These are phyloP conservation scores for Sesamia inferens DNA, from an alignment of 2,888 invertebrate genomes.

Conservation along the genomic window DNA sequence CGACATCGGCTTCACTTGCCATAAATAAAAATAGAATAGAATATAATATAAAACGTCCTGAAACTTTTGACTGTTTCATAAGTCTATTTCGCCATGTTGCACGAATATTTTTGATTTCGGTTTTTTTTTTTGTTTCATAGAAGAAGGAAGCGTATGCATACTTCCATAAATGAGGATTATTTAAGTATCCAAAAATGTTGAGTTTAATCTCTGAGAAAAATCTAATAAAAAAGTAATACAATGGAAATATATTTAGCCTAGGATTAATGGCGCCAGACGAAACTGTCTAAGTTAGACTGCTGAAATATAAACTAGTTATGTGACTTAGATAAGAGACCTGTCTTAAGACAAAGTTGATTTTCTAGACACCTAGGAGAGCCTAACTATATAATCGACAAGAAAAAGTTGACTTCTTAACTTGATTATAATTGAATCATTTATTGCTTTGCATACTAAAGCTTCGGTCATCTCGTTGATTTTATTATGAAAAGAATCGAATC, in stretches of 20 bases:
- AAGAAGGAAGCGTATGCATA: neutral
- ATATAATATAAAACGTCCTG: too few relatives aligned
- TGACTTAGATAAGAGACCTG: too few relatives aligned
- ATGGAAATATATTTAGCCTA: neutral
- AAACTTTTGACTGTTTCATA: neutral
- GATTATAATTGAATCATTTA: neutral
- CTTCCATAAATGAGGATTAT: neutral
- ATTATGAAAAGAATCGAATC: too few relatives aligned
- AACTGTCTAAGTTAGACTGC: neutral
- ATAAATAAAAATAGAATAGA: too few relatives aligned
- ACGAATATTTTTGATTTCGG: neutral
- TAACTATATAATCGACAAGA: too few relatives aligned
- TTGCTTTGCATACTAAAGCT: neutral
- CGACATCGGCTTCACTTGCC: too few relatives aligned
- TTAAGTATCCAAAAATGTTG: neutral
- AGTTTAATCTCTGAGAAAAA: neutral
- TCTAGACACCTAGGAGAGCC: too few relatives aligned
- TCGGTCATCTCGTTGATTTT: neutral
- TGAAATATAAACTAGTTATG: neutral
- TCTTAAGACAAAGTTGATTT: too few relatives aligned
- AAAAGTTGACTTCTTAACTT: too few relatives aligned
- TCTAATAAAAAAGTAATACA: neutral
- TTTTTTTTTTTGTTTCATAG: neutral
- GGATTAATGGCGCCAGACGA: neutral
- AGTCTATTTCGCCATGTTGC: neutral